These are phyloP conservation scores for Gobio gobio DNA, from an alignment of 2,113 vertebrate species.

Conservation along the genomic window DNA sequence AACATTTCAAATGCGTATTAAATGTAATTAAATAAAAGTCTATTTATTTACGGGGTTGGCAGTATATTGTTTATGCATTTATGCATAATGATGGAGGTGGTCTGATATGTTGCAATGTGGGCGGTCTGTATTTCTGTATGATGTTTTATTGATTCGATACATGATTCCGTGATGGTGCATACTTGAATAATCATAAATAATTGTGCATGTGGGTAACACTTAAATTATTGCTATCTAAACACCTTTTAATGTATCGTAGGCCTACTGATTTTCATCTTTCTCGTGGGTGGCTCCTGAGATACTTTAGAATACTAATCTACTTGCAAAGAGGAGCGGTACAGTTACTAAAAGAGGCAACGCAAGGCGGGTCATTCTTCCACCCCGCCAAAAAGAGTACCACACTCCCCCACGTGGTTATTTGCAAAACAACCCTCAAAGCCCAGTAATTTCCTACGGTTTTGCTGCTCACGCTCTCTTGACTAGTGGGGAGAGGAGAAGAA, in stretches of 20 bases:
- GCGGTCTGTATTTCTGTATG: conserved; percentile 16
- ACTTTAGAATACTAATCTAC: conserved; percentile 56
- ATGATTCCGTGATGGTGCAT: not conserved
- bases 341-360: conserved; percentile 57
- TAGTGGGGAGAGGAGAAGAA: conserved; percentile 48
- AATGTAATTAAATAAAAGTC: not conserved
- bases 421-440: conserved; percentile 77
- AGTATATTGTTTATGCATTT: conserved; percentile 18
- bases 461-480: conserved; percentile 61
- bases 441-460: conserved; percentile 69
- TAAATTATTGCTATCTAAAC: not conserved
- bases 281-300: conserved; percentile 55
- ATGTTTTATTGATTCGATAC: conserved; percentile 21
- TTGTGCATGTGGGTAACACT: conserved; percentile 5
- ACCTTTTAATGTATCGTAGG: conserved; percentile 9
- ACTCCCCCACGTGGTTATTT: conserved; percentile 86
- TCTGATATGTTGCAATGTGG: conserved; percentile 2
- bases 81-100: conserved; percentile 5
- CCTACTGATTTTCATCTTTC: conserved; percentile 49
- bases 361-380: conserved; percentile 52
- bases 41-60: not conserved
- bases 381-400: conserved; percentile 71
- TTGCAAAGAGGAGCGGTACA: conserved; percentile 52
- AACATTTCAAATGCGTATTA: not conserved
- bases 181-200: conserved; percentile 9